Base-by-base conservation (phyloP, 2,113 vertebrate genomes). In the Catharus minimus region DNA sequence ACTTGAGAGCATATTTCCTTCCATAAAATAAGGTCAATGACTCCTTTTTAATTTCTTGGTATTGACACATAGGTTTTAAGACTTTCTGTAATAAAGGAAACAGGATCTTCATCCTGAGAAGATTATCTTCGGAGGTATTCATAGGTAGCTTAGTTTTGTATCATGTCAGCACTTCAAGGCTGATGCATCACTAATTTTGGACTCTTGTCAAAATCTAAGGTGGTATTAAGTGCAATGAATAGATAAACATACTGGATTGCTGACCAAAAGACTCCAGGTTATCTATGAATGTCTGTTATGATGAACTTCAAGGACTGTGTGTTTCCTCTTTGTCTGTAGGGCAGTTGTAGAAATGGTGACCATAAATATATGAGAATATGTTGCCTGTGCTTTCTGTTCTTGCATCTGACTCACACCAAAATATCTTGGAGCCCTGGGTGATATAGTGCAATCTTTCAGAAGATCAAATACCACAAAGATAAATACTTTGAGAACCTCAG, bases 261-360 rank as follows among this genome's bases (percentile, higher is more conserved):
- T 49, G 33, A 82, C 1, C 14, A 57, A 61, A 88, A 73, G 2
- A 19, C 69, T 77, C 66, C 33, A 50, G 15, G 36, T 44, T 75
- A 53, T 27, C 47, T 66, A 4, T 55, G 52, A 66, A 38, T 55
- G 1, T 77, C 38, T 62, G 3, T 30, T 68, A 60, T 28, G 21
- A 52, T 13, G 13, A 8, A 3, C n/a, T 69, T 65, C 28, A 83
- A 55, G 23, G 17, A 74, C 23, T 17, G 36, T 13, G 17, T 47
- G 19, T 69, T 68, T 26, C 44, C 12, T n/a, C 26, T 78, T 55
- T 73, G 12, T 76, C 44, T 76, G 8, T 56, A 58, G 16, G 32
- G 14, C 0, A 11, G 32, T 15, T 0, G 1, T 13, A 55, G n/a
- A 71, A 75, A 3, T 33, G 23, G 2, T 57, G 50, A 18, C 17